Conservation (phyloP, 2,888 invertebrate genomes). For the Allygus modestus region DNA sequence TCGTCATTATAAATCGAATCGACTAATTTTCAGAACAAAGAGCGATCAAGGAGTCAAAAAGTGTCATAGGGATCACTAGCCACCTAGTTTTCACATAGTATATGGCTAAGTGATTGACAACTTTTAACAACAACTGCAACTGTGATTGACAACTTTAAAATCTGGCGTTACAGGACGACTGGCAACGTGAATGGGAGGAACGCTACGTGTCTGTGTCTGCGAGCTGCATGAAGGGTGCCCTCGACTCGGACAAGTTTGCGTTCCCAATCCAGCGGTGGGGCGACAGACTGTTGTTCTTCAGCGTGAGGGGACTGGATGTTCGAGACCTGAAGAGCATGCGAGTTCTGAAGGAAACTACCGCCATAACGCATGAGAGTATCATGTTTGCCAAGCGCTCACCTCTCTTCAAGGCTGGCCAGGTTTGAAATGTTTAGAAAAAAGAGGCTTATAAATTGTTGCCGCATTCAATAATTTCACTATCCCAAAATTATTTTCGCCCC, state of each 20-base stretch:
- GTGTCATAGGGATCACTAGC: no score
- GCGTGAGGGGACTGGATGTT: background rate
- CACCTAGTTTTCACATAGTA: no score
- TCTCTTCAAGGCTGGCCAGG: background rate
- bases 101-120: no score
- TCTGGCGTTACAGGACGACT: slow-evolving; percentile 13
- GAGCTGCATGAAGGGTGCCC: background rate
- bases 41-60: no score
- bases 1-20: no score
- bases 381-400: slow-evolving; percentile 33
- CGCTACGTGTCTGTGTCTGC: background rate
- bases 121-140: no score
- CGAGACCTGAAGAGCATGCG: background rate
- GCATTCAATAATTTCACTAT: background rate
- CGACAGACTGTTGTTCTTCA: background rate
- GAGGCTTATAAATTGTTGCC: background rate
- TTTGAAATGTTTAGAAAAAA: background rate
- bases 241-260: slow-evolving; percentile 2
- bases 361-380: background rate
- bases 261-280: slow-evolving; percentile 49
- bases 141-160: no score
- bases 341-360: slow-evolving; percentile 20
- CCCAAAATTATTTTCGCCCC: background rate
- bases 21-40: no score
- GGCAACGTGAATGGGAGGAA: background rate